These are phyloP conservation scores for Lucilia cuprina DNA, from an alignment of 1,140 invertebrate species.

Conservation along the genomic window DNA sequence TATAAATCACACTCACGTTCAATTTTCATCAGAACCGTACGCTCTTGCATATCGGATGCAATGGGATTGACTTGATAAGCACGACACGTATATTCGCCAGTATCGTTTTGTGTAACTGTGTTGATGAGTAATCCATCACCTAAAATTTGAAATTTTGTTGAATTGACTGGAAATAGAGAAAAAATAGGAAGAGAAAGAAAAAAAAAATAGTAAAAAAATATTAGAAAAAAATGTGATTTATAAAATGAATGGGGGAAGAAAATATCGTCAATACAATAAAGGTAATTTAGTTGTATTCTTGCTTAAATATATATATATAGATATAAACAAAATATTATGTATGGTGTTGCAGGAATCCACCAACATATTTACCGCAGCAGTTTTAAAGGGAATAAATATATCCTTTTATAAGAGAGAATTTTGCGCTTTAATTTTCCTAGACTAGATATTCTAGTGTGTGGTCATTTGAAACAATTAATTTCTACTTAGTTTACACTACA, in stretches of 20 bases:
- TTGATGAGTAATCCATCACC: constrained; percentile 65
- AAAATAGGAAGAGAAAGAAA: constrained; percentile 6
- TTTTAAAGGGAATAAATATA: no score
- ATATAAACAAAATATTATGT: no score
- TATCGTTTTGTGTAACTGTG: constrained; percentile 65
- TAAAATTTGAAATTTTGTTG: constrained; percentile 59
- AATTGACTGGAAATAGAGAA: constrained; percentile 45
- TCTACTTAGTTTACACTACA: no score
- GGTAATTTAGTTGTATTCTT: neutral
- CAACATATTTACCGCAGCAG: no score
- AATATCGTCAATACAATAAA: neutral
- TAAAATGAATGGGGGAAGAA: neutral
- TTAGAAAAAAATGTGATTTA: neutral
- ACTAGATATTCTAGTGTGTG: no score
- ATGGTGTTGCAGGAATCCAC: no score
- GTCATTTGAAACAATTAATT: no score
- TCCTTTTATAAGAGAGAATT: no score
- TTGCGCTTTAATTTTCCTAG: no score
- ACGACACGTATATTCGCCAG: constrained; percentile 66
- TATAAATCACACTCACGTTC: constrained; percentile 64
- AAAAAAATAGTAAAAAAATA: neutral
- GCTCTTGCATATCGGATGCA: constrained; percentile 63
- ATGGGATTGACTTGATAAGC: constrained; percentile 65
- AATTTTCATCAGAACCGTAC: constrained; percentile 65
- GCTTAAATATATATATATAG: no score